These are phyloP conservation scores for Vireo griseus DNA, from an alignment of 2,797 vertebrate genomes.

Conservation along the genomic window DNA sequence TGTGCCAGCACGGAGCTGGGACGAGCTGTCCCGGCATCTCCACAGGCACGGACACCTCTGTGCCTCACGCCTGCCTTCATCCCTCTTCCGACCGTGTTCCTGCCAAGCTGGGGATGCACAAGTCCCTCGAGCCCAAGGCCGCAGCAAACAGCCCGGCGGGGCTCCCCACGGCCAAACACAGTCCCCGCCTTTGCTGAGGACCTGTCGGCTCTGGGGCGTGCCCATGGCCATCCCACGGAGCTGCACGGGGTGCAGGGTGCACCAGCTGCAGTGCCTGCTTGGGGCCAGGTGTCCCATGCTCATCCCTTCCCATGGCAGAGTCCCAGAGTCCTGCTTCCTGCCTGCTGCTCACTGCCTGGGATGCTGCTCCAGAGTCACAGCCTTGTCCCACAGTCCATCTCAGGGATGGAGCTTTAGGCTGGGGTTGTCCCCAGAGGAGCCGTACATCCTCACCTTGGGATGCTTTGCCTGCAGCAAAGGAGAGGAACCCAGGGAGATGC, in stretches of 20 bases:
- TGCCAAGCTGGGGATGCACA: not conserved
- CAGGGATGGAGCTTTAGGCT: not conserved
- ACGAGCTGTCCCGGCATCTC: not conserved
- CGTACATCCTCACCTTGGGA: not conserved
- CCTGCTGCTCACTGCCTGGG: rapidly evolving
- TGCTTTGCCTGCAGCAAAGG: not conserved
- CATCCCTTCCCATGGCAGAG: not conserved
- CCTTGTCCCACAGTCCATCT: not conserved
- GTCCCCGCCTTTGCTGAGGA: too few relatives aligned
- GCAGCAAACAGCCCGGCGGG: rapidly evolving
- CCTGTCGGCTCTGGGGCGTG: not conserved
- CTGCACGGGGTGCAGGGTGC: not conserved
- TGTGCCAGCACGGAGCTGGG: not conserved
- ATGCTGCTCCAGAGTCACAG: not conserved
- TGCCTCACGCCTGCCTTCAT: not conserved
- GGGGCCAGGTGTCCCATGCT: not conserved
- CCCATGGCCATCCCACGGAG: rapidly evolving
- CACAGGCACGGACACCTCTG: rapidly evolving
- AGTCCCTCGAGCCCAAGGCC: not conserved
- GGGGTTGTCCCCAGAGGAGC: not conserved
- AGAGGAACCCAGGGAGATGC: not conserved
- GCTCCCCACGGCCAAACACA: rapidly evolving
- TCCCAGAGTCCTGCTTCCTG: rapidly evolving
- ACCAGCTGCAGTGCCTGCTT: not conserved
- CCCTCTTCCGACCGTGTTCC: rapidly evolving